Evolutionary conservation across 2,113 vertebrate species (phyloP), one percentile per base, ranked within the genome.

Genomic region (Leptobrachium leishanense): DNA sequence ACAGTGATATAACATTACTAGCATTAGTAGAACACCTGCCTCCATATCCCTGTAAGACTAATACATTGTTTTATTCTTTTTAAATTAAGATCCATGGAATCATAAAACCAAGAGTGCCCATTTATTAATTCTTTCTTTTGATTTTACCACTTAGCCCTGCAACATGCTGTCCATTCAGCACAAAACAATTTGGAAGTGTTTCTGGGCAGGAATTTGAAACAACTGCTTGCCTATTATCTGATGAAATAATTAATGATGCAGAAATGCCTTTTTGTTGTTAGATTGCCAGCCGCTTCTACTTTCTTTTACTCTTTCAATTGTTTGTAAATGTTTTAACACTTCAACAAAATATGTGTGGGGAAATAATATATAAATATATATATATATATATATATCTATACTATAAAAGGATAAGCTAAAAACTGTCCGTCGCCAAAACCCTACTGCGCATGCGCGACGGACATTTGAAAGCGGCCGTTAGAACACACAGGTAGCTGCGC

Each of bases 191-290:
- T 68, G 75, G 75, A 77, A 44, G 44, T n/a, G 40, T 69, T 42
- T 55, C 66, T 77, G 65, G 75, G 68, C 55, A 57, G 75, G n/a
- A 69, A 77, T 44, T 43, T 39, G 40, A 39, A 77, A 41, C 42
- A 68, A 76, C 46, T 77, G 65, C 68, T 66, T 69, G 42, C 9
- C 75, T 68, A 68, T 77, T 77, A 77, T 77, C 65, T 69, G n/a
- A 20, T 50, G 0, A 77, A 69, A 53, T 77, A 43, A 77, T 77
- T 12, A 59, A 43, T 57, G 66, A 46, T 59, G 55, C 9, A 31
- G 66, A 77, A 77, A 77, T 77, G 53, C 65, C 7, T 77, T 54
- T 69, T 77, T 50, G 46, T 50, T 8, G 8, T 50, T 50, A 50
- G 65, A n/a, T 4, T 39, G n/a, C 65, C 12, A 43, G 40, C 65